These are phyloP conservation scores for Apostichopus californicus DNA, from an alignment of 35 echinoderm and acorn worm species.

Conservation along the genomic window DNA sequence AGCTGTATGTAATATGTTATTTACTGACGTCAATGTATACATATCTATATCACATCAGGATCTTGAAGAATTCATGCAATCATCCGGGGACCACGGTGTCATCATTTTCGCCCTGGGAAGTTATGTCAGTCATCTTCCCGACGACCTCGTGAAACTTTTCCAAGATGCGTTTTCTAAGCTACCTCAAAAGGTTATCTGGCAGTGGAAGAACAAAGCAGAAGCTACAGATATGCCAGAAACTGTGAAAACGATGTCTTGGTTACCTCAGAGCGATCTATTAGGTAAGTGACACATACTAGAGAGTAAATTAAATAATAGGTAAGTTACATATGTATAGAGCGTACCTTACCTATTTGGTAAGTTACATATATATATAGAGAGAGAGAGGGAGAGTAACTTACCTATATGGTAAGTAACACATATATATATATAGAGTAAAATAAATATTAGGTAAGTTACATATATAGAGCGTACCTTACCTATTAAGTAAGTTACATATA, in stretches of 20 bases:
- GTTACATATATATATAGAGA: no score
- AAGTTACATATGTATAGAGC: no score
- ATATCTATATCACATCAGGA: constrained; percentile 25
- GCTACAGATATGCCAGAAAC: constrained; percentile 21
- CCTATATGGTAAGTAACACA: no score
- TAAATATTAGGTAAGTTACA: no score
- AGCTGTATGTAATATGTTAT: no score
- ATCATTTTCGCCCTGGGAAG: constrained; percentile 69
- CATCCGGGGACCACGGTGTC: constrained; percentile 75
- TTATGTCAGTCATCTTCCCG: constrained; percentile 24
- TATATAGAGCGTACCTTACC: no score
- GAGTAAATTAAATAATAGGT: no score
- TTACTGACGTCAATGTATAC: no score
- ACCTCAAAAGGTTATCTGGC: constrained; percentile 71
- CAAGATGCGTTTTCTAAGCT: constrained; percentile 53
- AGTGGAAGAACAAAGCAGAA: constrained; percentile 44
- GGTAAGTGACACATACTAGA: constrained; percentile 14
- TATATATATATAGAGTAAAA: no score
- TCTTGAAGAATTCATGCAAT: constrained; percentile 69
- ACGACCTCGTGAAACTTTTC: constrained; percentile 23
- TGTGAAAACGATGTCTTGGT: constrained; percentile 57
- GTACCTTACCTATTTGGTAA: no score
- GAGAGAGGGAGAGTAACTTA: no score
- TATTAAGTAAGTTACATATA: no score
- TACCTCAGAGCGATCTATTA: constrained; percentile 78